Conservation (phyloP, 2,797 vertebrate species). For the Esox lucius region DNA sequence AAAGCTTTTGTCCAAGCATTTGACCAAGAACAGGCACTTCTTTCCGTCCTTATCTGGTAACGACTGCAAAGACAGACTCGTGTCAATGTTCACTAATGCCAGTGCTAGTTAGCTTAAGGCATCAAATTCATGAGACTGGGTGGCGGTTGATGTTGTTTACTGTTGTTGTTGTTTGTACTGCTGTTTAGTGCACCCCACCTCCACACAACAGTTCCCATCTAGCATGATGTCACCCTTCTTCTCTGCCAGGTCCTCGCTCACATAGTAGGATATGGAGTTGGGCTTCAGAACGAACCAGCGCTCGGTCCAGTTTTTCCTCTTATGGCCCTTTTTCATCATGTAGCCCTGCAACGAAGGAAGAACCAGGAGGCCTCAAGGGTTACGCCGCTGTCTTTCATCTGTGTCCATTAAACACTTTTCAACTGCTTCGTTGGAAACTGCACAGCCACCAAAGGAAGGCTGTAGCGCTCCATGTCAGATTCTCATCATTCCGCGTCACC, state of each 20-base stretch:
- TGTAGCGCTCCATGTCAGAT: neutral
- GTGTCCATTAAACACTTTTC: neutral
- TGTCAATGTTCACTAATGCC: neutral
- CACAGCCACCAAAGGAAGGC: neutral
- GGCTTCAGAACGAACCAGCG: conserved; percentile 95
- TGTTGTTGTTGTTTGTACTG: neutral
- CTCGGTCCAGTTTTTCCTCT: conserved; percentile 97
- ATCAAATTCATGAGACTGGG: neutral
- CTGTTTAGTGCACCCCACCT: neutral
- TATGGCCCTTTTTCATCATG: conserved; percentile 97
- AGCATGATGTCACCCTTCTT: conserved; percentile 91
- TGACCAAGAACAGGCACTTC: conserved; percentile 94
- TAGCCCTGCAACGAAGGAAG: conserved; percentile 80
- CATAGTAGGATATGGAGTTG: conserved; percentile 87
- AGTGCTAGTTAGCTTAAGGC: neutral
- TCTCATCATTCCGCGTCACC: neutral
- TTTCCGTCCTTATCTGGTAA: conserved; percentile 94
- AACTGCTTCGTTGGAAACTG: neutral
- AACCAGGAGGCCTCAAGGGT: neutral
- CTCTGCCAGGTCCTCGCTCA: conserved; percentile 88
- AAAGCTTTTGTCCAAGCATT: conserved; percentile 89
- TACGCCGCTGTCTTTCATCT: neutral
- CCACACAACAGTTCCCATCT: conserved; percentile 86
- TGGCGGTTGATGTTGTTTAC: no score
- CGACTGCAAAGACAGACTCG: conserved; percentile 70